Conservation (phyloP, 1,140 invertebrate genomes). For the Araneus ventricosus region DNA sequence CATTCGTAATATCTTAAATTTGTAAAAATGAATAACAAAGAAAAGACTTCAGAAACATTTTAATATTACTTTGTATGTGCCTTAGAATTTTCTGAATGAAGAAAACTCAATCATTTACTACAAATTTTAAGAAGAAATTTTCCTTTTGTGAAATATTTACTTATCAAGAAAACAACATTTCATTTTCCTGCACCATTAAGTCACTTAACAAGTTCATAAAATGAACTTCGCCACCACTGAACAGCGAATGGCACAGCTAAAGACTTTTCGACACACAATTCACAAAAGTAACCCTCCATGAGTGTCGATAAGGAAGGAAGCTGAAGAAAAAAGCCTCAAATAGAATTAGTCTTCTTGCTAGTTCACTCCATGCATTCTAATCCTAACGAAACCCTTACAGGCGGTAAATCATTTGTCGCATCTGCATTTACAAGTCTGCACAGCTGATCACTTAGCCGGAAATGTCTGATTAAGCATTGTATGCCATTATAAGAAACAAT, state of each 20-base stretch:
- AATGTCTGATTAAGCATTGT: neutral
- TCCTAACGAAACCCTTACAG: neutral
- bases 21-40: no score
- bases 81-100: no score
- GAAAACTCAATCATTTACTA: no score
- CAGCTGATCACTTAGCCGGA: neutral
- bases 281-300: neutral
- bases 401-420: neutral
- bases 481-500: conserved; percentile 53
- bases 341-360: no score
- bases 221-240: neutral
- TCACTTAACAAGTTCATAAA: neutral
- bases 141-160: no score
- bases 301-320: neutral
- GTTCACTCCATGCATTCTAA: neutral
- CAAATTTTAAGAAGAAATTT: no score
- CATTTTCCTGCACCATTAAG: neutral
- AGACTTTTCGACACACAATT: neutral
- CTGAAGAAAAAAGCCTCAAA: neutral
- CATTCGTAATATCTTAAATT: no score
- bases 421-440: conserved; percentile 36
- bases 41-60: no score
- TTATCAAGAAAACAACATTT: no score
- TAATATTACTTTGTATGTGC: no score
- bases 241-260: neutral